phyloP scores from a whole-genome alignment of 2,888 invertebrate species.

The Xestia sexstrigata region DNA sequence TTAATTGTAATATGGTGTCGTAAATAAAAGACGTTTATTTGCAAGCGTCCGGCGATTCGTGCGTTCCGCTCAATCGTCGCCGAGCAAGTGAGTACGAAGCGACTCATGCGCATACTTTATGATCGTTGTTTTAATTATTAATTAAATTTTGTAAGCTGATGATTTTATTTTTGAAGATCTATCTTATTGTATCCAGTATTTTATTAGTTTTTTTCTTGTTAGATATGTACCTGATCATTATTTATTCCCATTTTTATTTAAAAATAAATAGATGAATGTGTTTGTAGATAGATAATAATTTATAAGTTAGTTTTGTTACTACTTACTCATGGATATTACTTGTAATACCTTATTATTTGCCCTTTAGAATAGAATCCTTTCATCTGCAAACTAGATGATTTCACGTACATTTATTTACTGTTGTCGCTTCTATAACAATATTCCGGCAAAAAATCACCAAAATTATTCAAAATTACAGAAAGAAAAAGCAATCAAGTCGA shows the following conservation, averaged over 20 bases:
- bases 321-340: neutral
- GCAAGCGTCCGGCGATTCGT: constrained; percentile 61
- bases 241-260: neutral
- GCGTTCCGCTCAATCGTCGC: constrained; percentile 59
- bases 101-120: constrained; percentile 35
- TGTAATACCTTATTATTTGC: constrained; percentile 1
- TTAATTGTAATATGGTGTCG: constrained; percentile 22
- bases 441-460: neutral
- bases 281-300: constrained; percentile 9
- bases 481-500: constrained; percentile 93
- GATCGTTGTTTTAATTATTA: constrained; percentile 13
- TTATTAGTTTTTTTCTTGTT: neutral
- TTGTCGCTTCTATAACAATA: neutral
- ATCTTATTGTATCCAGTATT: constrained; percentile 2
- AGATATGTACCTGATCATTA: neutral
- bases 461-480: constrained; percentile 84
- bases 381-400: neutral
- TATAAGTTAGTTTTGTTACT: neutral
- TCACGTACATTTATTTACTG: neutral
- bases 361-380: neutral
- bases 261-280: neutral
- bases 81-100: constrained; percentile 55
- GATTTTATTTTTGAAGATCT: constrained; percentile 8
- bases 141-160: constrained; percentile 4
- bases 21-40: constrained; percentile 54